Evolutionary conservation across 2,797 vertebrate genomes (phyloP), one percentile per base, ranked within the genome.

Genomic region (Malurus leucopterus): DNA sequence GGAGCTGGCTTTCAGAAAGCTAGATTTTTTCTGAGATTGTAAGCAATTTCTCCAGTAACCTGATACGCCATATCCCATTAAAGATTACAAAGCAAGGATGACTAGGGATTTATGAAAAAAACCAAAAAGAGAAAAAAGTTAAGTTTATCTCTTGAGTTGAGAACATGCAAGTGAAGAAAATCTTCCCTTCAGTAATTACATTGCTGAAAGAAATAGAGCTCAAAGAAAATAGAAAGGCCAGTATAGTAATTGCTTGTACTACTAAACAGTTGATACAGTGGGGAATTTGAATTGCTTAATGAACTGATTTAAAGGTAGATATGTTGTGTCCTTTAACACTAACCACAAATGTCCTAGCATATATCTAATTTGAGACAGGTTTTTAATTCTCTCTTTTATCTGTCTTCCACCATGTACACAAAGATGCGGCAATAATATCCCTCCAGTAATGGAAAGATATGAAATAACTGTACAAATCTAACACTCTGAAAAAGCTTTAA

Each of bases 1-100:
- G 0, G 59, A 88, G 85, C 59, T 90, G 58, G 58, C 84, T 93
- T 93, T 91, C 64, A 80, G 69, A 85, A 82, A 93, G 49, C 29
- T 85, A 63, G 69, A 80, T 69, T 84, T 83, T 62, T 77, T 44
- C 27, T 9, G 47, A 76, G 79, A 72, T 86, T 75, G 43, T 59
- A 85, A 86, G 77, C 64, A 76, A 54, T 94, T 95, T 95, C 91
- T 92, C 74, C 59, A 67, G 69, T 73, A 94, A 82, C 61, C 75
- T 90, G 72, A 95, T 78, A 91, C 63, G 71, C 40, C 81, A 58
- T 77, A 93, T 91, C 92, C 87, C 91, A 94, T 96, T 94, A 96
- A 46, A 91, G 89, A 83, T 88, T 85, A 92, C 85, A 94, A 89
- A 93, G 63, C 82, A 94, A 92, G 78, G 67, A 79, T 59, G 81